Conservation (phyloP, 2,113 vertebrate species). For the Microcebus ravelobensis region DNA sequence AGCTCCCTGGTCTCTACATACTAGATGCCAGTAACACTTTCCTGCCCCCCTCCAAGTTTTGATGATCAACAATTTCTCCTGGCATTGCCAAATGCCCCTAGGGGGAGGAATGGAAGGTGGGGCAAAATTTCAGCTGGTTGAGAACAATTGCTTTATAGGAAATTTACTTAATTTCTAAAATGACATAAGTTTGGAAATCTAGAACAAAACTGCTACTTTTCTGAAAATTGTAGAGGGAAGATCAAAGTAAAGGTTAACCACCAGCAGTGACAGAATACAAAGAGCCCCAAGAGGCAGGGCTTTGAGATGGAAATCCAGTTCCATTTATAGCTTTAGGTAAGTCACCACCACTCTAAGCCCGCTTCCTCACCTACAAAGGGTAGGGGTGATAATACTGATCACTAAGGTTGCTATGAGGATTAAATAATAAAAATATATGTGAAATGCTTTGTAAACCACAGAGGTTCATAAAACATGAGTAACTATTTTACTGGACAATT, state of each 20-base stretch:
- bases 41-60: neutral
- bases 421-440: neutral
- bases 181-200: neutral
- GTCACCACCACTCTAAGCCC: neutral
- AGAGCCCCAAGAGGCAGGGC: neutral
- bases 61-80: neutral
- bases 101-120: neutral
- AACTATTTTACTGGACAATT: neutral
- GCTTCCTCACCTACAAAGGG: neutral
- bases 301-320: conserved; percentile 20
- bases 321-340: neutral
- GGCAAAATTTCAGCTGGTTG: neutral
- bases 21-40: neutral
- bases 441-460: conserved; percentile 11
- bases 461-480: neutral
- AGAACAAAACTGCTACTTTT: conserved; percentile 4
- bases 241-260: neutral
- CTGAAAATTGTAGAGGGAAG: neutral
- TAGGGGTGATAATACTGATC: neutral
- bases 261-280: neutral
- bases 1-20: neutral
- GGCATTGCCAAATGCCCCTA: neutral
- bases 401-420: neutral
- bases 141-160: neutral
- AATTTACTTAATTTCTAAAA: conserved; percentile 29